Conservation (phyloP, 2,113 vertebrate genomes). For the Anthoscopus minutus region DNA sequence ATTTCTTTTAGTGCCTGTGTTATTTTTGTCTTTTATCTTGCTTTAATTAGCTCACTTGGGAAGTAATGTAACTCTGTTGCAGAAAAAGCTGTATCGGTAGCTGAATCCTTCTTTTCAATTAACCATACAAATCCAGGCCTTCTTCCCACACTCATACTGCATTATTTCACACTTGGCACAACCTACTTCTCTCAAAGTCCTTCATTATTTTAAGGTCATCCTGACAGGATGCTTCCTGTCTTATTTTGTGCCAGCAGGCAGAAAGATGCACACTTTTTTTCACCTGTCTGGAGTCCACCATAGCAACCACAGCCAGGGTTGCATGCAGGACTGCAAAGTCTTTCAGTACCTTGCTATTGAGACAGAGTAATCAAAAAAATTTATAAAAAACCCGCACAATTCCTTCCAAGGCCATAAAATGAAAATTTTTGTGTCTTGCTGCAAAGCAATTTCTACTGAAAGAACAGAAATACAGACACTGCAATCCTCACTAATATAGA, state of each 20-base stretch:
- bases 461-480: neutral
- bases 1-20: neutral
- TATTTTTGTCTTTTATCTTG: slow-evolving; percentile 33
- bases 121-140: neutral
- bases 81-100: neutral
- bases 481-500: neutral
- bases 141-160: neutral
- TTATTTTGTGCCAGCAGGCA: neutral
- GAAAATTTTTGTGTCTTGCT: neutral
- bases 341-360: neutral
- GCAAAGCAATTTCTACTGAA: neutral
- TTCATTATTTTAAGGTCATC: neutral
- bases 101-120: slow-evolving; percentile 8
- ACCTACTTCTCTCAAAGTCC: neutral
- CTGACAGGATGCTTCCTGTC: neutral
- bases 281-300: neutral
- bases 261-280: neutral
- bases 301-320: neutral
- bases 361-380: neutral
- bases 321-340: neutral
- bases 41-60: slow-evolving; percentile 60
- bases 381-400: neutral
- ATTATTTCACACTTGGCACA: neutral
- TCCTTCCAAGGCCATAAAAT: neutral
- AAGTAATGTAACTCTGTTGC: slow-evolving; percentile 7